phyloP scores from a whole-genome alignment of 2,797 vertebrate genomes.

The Tiaroga cobitis region DNA sequence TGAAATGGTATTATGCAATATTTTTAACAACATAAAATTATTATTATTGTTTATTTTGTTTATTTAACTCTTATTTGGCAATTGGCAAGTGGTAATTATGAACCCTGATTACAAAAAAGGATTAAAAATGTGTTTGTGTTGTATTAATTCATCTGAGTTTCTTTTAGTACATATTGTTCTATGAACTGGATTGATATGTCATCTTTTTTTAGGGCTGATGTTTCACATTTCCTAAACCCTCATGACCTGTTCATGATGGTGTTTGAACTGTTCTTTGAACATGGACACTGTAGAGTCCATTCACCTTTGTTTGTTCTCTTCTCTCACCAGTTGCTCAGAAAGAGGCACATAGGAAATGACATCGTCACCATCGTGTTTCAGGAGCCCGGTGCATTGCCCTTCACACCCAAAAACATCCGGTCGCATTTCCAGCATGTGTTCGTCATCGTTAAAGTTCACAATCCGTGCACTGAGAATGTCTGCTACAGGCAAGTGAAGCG shows the following conservation, averaged over 20 bases:
- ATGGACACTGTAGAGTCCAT: too few relatives aligned
- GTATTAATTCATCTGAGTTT: not conserved
- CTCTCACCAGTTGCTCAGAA: slow-evolving; percentile 87
- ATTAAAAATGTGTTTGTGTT: not conserved
- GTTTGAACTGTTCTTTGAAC: not conserved
- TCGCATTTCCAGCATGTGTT: slow-evolving; percentile 99
- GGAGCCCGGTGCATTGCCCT: slow-evolving; percentile 96
- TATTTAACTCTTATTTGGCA: not conserved
- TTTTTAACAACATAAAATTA: not conserved
- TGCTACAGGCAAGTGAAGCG: slow-evolving; percentile 90
- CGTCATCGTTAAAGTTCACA: slow-evolving; percentile 96
- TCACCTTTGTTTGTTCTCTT: slow-evolving; percentile 51
- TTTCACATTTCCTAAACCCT: not conserved
- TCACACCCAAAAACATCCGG: slow-evolving; percentile 96
- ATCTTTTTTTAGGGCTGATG: not conserved
- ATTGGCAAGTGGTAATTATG: not conserved
- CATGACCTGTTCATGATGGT: not conserved
- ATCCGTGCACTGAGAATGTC: slow-evolving; percentile 94
- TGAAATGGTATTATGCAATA: not conserved
- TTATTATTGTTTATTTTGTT: not conserved
- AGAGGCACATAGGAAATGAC: slow-evolving; percentile 98
- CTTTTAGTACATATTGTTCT: not conserved
- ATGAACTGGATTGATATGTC: not conserved
- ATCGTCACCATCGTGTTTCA: slow-evolving; percentile 99
- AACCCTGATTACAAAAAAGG: not conserved